phyloP scores from a whole-genome alignment of 2,888 invertebrate genomes.

The Athalia cordata region DNA sequence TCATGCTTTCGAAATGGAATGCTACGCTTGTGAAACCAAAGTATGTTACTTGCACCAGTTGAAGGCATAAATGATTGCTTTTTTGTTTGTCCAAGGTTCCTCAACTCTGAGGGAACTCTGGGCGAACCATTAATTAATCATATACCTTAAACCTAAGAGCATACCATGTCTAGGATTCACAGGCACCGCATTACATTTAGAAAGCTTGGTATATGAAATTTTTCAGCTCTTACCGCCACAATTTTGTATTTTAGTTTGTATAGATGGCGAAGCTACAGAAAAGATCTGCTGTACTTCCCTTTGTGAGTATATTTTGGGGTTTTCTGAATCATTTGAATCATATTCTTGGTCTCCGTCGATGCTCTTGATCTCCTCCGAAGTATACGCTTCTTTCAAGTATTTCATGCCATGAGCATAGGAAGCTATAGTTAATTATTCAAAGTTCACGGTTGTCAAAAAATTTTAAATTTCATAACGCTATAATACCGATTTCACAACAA shows the following conservation, averaged over 20 bases:
- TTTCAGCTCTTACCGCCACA: background rate
- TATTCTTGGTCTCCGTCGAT: background rate
- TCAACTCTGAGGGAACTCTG: too few species aligned
- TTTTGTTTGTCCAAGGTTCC: too few species aligned
- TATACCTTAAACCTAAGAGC: too few species aligned
- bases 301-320: slow-evolving; percentile 4
- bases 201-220: background rate
- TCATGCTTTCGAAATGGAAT: too few species aligned
- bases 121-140: too few species aligned
- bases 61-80: too few species aligned
- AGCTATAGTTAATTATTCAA: background rate
- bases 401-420: background rate
- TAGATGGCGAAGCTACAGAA: background rate
- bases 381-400: background rate
- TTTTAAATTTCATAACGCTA: background rate
- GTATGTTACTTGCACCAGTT: too few species aligned
- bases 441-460: background rate
- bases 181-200: too few species aligned
- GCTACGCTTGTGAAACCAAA: too few species aligned
- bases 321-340: slow-evolving; percentile 1
- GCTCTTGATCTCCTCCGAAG: background rate
- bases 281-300: background rate
- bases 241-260: background rate
- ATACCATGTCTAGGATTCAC: too few species aligned
- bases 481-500: background rate